These are phyloP conservation scores for Clusia tigrina DNA, from an alignment of 2,888 invertebrate genomes.

Conservation along the genomic window DNA sequence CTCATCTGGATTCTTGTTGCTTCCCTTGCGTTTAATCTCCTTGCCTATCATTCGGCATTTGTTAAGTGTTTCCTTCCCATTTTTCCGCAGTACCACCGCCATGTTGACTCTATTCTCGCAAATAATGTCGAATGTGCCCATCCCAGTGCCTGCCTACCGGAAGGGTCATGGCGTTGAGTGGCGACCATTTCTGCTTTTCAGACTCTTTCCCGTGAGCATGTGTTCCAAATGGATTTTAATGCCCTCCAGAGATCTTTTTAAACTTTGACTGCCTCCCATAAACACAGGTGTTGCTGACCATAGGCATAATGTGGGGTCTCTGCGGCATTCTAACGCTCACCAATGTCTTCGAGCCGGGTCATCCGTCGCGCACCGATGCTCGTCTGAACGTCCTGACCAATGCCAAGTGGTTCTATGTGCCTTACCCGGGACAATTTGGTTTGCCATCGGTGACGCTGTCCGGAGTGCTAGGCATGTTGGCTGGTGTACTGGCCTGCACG, in stretches of 20 bases:
- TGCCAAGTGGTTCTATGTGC: conserved; percentile 81
- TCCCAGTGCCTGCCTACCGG: conserved; percentile 71
- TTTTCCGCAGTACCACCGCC: conserved; percentile 73
- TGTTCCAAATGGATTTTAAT: too few relatives aligned
- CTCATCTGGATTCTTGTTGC: too few relatives aligned
- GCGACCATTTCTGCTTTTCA: conserved; percentile 76
- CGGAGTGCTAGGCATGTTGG: conserved; percentile 79
- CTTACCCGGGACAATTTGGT: conserved; percentile 87
- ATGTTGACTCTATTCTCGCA: conserved; percentile 83
- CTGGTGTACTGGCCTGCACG: conserved; percentile 80
- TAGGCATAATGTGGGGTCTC: conserved; percentile 78
- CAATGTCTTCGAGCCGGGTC: conserved; percentile 71
- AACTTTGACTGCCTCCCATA: too few relatives aligned
- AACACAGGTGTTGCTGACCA: conserved; percentile 75
- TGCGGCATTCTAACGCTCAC: conserved; percentile 75
- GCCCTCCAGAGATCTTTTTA: too few relatives aligned
- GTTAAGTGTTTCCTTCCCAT: too few relatives aligned
- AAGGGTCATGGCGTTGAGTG: conserved; percentile 69
- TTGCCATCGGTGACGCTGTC: conserved; percentile 73
- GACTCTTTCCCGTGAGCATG: conserved; percentile 76
- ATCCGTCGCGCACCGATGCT: conserved; percentile 78
- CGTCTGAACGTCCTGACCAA: conserved; percentile 74
- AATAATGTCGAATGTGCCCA: conserved; percentile 72
- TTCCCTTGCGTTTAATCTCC: neutral
- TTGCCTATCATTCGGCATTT: too few relatives aligned